Conservation (phyloP, 1,140 invertebrate genomes). For the Eufriesea mexicana region DNA sequence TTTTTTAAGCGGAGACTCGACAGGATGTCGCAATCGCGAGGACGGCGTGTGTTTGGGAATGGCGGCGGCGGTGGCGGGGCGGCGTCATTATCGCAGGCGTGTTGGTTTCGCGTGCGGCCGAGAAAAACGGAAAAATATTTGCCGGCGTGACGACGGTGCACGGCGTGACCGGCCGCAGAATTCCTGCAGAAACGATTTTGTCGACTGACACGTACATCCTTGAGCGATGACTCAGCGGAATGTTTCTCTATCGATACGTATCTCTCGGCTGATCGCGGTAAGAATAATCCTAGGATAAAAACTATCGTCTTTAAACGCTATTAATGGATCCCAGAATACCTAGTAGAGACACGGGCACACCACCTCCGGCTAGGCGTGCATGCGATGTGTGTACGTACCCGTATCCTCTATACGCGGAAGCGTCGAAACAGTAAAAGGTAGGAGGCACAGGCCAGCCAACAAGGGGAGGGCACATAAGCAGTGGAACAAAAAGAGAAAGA, state of each 20-base stretch:
- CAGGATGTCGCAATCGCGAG: slow-evolving; percentile 52
- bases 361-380: slow-evolving; percentile 33
- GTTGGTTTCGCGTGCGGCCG: slow-evolving; percentile 14
- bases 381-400: slow-evolving; percentile 10
- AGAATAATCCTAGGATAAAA: slow-evolving; percentile 57
- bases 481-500: slow-evolving; percentile 24
- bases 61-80: fast-evolving
- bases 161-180: slow-evolving; percentile 57
- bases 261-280: slow-evolving; percentile 48
- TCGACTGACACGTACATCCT: slow-evolving; percentile 69
- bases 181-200: slow-evolving; percentile 64
- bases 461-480: slow-evolving; percentile 5
- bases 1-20: slow-evolving; percentile 29
- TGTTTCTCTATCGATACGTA: slow-evolving; percentile 67
- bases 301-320: slow-evolving; percentile 38
- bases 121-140: slow-evolving; percentile 25
- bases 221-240: slow-evolving; percentile 69
- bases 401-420: slow-evolving; percentile 61
- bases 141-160: slow-evolving; percentile 38
- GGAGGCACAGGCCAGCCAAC: slow-evolving; percentile 29
- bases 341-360: slow-evolving; percentile 5
- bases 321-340: slow-evolving; percentile 43
- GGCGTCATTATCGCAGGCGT: slow-evolving; percentile 22
- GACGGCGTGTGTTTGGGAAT: not conserved
- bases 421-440: slow-evolving; percentile 50